Base-by-base conservation (phyloP, 2,888 invertebrate species). In the Cerastis leucographa region DNA sequence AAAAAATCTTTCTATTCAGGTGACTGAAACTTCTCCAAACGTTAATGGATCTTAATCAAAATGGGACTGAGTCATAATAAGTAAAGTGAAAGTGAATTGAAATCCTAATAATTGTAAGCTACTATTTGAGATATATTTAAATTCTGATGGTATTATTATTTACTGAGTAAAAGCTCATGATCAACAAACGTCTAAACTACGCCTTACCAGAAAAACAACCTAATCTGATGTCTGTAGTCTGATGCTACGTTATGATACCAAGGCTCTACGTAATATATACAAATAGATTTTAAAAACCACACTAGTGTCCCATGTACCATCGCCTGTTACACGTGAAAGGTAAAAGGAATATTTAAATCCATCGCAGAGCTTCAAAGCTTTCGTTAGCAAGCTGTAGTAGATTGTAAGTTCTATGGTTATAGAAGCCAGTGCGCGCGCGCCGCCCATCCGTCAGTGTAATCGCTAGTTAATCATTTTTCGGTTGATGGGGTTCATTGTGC, bases 391-490 rank as follows among this genome's bases (percentile, higher is more conserved):
- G 51, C 42, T 91, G 81, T 86, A 78, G 46, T 67, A 82, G 71
- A 85, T 89, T 89, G 2, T 12, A 80, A 87, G 56, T 73, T 94
- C 96, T 96, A 85, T 94, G 92, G 90, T 64, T 75, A 90, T 93
- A 89, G 96, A 96, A 96, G 96, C 96, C 96, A 92, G 92, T 92
- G 95, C 92, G 92, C 93, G 91, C 90, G 92, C 93, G 94, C 93
- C 93, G 91, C 94, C 95, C 96, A 95, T 96, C 94, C 96, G 95
- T 96, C 96, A 96, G 93, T 92, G 90, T 96, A 96, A 96, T 96
- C 95, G 96, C 92, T 95, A 95, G 95, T 96, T 96, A 96, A 96
- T 96, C 95, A 96, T 96, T 96, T 95, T 96, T 96, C 96, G 95
- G 96, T 95, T 94, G 96, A 96, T 94, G 94, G 94, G 93, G 94